Conservation (phyloP, 2,888 invertebrate species). For the Brachyptera risi region DNA sequence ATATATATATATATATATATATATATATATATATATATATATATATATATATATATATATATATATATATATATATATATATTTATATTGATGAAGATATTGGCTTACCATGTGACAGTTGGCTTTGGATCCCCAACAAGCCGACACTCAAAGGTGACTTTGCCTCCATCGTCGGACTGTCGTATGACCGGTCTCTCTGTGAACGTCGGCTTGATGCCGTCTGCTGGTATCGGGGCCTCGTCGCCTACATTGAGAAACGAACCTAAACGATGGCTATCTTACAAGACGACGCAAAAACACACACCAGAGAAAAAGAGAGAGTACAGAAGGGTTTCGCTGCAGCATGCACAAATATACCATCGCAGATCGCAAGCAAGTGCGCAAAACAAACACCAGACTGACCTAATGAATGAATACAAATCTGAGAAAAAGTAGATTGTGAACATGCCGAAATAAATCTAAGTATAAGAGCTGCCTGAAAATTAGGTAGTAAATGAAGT, state of each 20-base stretch:
- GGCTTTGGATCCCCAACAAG: slow-evolving; percentile 97
- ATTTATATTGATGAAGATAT: too few species aligned
- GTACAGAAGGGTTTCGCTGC: background rate
- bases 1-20: too few species aligned
- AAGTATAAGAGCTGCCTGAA: background rate
- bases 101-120: slow-evolving; percentile 81
- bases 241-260: slow-evolving; percentile 64
- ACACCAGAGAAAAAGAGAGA: background rate
- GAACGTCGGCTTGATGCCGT: slow-evolving; percentile 95
- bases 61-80: too few species aligned
- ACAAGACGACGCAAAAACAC: slow-evolving; percentile 29
- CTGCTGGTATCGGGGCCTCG: slow-evolving; percentile 89
- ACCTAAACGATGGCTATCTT: slow-evolving; percentile 37
- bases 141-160: slow-evolving; percentile 94
- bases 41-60: too few species aligned
- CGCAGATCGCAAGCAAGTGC: background rate
- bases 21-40: too few species aligned
- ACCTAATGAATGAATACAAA: background rate
- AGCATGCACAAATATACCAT: background rate
- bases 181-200: slow-evolving; percentile 96
- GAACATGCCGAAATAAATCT: background rate
- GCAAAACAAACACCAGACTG: too few species aligned
- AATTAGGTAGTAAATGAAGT: background rate
- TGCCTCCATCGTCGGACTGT: slow-evolving; percentile 90
- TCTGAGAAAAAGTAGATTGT: background rate